Evolutionary conservation across 2,113 vertebrate species (phyloP).

Genomic region (Myiagra hebetior): DNA sequence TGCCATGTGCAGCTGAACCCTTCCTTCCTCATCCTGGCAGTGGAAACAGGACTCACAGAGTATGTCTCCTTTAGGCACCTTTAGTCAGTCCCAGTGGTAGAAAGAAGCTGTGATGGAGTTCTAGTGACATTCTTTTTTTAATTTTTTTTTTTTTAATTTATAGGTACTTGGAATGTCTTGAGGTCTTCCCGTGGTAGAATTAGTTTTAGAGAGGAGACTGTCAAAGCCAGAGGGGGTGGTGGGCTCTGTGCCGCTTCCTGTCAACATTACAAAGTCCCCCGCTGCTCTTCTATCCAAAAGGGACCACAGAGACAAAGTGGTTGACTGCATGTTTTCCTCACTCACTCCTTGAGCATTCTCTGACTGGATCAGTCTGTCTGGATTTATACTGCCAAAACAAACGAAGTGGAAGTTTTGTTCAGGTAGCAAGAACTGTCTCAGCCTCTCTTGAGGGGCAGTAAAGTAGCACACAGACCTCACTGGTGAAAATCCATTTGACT

Average conservation of each 20-base stretch:
- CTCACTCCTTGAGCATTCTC: not conserved
- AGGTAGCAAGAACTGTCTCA: not conserved
- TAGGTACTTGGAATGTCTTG: not conserved
- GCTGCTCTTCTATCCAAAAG: not conserved
- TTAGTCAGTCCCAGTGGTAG: not conserved
- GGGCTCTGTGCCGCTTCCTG: not conserved
- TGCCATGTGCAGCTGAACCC: not conserved
- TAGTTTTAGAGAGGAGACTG: not conserved
- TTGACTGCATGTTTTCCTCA: not conserved
- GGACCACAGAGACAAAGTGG: not conserved
- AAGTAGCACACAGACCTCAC: not conserved
- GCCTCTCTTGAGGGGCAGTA: not conserved
- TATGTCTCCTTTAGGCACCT: not conserved
- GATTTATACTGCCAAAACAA: not conserved
- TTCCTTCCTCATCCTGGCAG: not conserved
- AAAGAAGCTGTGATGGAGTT: not conserved
- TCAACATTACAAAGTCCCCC: not conserved
- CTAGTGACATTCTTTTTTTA: too few species aligned
- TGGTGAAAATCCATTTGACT: not conserved
- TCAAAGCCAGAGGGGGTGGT: not conserved
- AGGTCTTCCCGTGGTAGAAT: not conserved
- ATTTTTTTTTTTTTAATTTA: not conserved
- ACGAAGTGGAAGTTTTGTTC: not conserved
- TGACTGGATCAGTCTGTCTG: not conserved
- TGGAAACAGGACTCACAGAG: not conserved